These are phyloP conservation scores for Grammomys dolichurus DNA, from an alignment of 2,113 vertebrate species.

Conservation along the genomic window DNA sequence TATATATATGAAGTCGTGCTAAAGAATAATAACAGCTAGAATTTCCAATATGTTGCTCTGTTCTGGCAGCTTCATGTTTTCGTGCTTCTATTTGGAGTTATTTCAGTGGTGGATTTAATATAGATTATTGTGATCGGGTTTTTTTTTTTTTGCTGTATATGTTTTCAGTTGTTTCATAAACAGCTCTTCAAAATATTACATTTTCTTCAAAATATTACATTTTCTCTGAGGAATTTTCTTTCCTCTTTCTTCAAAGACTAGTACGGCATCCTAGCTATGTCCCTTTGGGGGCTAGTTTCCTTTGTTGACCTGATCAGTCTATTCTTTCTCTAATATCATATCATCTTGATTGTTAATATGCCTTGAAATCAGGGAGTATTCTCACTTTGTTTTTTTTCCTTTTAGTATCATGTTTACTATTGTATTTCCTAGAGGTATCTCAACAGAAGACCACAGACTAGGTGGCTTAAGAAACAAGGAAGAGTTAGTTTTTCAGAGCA, in stretches of 20 bases:
- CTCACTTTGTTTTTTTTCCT: background rate
- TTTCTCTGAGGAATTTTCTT: background rate
- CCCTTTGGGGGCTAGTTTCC: background rate
- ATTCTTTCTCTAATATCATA: background rate
- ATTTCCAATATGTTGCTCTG: background rate
- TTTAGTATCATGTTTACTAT: background rate
- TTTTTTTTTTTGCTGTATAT: slow-evolving; percentile 12
- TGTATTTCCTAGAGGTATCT: background rate
- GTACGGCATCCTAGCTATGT: background rate
- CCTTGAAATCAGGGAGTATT: background rate
- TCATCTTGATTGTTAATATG: background rate
- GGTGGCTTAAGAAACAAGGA: background rate
- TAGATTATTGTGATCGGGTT: background rate
- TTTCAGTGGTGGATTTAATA: background rate
- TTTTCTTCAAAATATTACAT: background rate
- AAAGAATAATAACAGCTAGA: background rate
- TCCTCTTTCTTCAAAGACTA: background rate
- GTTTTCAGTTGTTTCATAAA: background rate
- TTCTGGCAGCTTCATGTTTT: background rate
- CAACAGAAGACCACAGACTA: background rate
- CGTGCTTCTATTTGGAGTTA: background rate
- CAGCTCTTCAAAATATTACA: background rate
- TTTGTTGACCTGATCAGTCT: background rate
- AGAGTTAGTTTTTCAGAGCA: background rate
- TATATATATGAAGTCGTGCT: background rate